Percentiles rank a stretch among this genome's conserved stretches.
These are phyloP conservation scores for Diuraphis noxia DNA, from an alignment of 1,140 invertebrate species.

Conservation along the genomic window DNA sequence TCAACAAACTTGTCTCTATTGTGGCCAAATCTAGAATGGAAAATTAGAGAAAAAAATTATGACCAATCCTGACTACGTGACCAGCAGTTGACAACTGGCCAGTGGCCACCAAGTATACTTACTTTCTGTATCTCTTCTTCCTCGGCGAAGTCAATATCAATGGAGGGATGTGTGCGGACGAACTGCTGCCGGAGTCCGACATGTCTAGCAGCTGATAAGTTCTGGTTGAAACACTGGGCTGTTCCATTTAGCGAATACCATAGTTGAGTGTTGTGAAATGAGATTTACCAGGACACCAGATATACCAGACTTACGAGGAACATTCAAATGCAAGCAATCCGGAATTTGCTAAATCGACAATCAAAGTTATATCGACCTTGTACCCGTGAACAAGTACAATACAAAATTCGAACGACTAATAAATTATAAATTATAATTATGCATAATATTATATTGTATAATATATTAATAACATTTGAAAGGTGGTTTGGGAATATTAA, in stretches of 20 bases:
- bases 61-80: neutral
- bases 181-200: constrained; percentile 39
- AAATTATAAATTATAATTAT: constrained; percentile 1
- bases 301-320: neutral
- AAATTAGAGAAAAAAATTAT: neutral
- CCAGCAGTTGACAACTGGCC: no score
- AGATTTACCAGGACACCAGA: neutral
- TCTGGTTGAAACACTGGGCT: constrained; percentile 15
- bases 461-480: neutral
- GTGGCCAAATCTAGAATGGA: neutral
- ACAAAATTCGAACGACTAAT: neutral
- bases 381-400: neutral
- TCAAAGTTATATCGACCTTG: neutral
- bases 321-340: neutral
- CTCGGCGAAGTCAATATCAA: constrained; percentile 39
- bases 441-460: neutral
- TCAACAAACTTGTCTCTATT: constrained; percentile 18
- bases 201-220: constrained; percentile 40
- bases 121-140: constrained; percentile 45
- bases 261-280: neutral
- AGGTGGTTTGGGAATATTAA: neutral
- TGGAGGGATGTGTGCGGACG: constrained; percentile 10
- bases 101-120: no score
- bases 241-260: constrained; percentile 47
- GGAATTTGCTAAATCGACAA: neutral